A percentile compares a stretch with the other conserved stretches of the same genome.
Conservation (phyloP, 2,888 invertebrate species). For the Sesia apiformis region DNA sequence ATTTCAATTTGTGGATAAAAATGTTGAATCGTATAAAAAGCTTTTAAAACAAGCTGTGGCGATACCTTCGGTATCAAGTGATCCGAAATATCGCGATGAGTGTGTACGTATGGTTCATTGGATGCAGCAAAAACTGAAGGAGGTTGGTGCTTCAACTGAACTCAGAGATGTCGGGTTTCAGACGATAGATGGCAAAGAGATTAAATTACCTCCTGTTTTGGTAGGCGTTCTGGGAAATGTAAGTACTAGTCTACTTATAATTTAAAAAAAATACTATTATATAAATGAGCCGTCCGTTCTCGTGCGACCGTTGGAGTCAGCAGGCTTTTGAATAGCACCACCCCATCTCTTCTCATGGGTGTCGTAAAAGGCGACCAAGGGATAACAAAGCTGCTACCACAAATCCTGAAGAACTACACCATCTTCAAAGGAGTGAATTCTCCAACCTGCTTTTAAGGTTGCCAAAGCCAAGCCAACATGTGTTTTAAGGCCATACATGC, state of each 20-base stretch:
- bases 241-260: slow-evolving; percentile 20
- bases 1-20: slow-evolving; percentile 85
- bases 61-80: slow-evolving; percentile 96
- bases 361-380: no score
- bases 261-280: no score
- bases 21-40: slow-evolving; percentile 84
- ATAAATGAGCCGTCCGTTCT: no score
- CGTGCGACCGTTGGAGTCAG: no score
- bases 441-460: no score
- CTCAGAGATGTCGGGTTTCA: slow-evolving; percentile 86
- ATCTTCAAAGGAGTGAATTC: no score
- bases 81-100: slow-evolving; percentile 86
- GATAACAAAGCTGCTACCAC: no score
- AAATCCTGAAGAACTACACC: no score
- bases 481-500: no score
- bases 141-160: slow-evolving; percentile 81
- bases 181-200: slow-evolving; percentile 79
- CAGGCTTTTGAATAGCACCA: no score
- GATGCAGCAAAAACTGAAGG: slow-evolving; percentile 80
- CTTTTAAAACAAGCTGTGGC: slow-evolving; percentile 89
- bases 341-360: no score
- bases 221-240: slow-evolving; percentile 84
- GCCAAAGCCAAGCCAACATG: no score
- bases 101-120: slow-evolving; percentile 91
- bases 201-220: slow-evolving; percentile 90